A percentile compares a stretch with the other conserved stretches of the same genome.
Conservation (phyloP, 2,113 vertebrate species). For the Otocyon megalotis region DNA sequence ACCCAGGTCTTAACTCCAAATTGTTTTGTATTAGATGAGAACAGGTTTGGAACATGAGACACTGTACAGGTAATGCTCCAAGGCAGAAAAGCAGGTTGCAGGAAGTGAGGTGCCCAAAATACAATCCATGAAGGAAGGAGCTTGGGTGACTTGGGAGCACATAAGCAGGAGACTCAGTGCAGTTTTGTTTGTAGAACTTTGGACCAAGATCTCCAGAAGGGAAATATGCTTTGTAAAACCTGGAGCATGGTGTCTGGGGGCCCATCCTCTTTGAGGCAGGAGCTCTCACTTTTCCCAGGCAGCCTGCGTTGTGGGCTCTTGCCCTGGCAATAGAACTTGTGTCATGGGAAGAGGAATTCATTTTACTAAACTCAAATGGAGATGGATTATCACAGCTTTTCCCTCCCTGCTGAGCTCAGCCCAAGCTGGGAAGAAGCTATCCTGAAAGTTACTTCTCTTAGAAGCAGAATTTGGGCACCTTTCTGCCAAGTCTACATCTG, state of each 20-base stretch:
- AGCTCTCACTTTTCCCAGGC: background rate
- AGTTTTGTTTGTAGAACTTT: background rate
- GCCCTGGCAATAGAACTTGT: background rate
- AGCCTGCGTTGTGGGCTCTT: background rate
- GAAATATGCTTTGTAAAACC: background rate
- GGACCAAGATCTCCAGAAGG: background rate
- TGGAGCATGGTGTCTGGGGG: background rate
- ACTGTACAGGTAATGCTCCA: background rate
- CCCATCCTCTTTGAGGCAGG: too few relatives aligned
- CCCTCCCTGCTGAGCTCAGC: background rate
- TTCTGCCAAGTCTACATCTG: background rate
- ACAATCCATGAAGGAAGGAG: background rate
- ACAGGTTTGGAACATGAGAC: background rate
- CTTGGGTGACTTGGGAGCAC: background rate
- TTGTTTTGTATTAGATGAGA: background rate
- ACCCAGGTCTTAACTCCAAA: background rate
- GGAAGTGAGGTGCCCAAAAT: slow-evolving; percentile 19
- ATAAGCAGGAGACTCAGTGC: background rate
- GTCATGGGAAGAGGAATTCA: background rate
- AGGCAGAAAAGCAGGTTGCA: background rate
- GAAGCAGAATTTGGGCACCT: background rate
- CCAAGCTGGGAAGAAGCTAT: background rate
- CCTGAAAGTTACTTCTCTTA: background rate
- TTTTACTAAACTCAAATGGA: background rate
- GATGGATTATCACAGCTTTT: background rate